Percentiles rank a stretch among this genome's conserved stretches.
Evolutionary conservation across 2,888 invertebrate species (phyloP).

Genomic region (Tachina grossa): DNA sequence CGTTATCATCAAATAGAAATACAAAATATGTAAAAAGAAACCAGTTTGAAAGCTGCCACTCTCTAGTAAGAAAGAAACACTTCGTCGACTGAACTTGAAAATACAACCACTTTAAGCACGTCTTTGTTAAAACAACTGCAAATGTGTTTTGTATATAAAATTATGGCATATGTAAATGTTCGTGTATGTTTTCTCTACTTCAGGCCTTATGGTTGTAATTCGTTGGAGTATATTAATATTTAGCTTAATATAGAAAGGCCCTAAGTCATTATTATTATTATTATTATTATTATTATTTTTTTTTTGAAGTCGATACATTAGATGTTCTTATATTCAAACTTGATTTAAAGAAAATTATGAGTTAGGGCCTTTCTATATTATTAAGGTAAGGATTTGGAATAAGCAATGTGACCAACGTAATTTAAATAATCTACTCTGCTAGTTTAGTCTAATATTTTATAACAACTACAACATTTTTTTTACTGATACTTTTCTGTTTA

Average conservation of each 20-base stretch:
- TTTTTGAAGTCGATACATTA: no score
- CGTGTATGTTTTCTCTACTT: background rate
- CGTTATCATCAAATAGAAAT: background rate
- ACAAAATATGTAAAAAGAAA: slow-evolving; percentile 51
- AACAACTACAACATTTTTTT: background rate
- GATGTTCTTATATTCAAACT: no score
- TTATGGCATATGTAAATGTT: background rate
- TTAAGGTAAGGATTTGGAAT: background rate
- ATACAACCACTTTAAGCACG: slow-evolving; percentile 65
- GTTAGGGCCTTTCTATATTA: no score
- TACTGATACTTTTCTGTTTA: no score
- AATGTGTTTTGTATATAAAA: slow-evolving; percentile 4
- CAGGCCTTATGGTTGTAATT: background rate
- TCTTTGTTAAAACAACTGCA: slow-evolving; percentile 36
- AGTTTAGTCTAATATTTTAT: no score
- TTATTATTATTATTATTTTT: no score
- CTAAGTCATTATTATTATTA: no score
- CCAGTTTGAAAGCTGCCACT: slow-evolving; percentile 33
- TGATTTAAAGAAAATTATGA: no score
- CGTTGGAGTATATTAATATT: background rate
- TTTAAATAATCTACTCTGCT: background rate
- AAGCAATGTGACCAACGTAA: slow-evolving; percentile 14
- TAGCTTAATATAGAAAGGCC: no score
- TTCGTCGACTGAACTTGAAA: slow-evolving; percentile 64
- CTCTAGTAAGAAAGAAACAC: slow-evolving; percentile 27